Evolutionary conservation across 1,140 invertebrate species (phyloP), one percentile per base, ranked within the genome.

Genomic region (Daktulosphaira vitifoliae): DNA sequence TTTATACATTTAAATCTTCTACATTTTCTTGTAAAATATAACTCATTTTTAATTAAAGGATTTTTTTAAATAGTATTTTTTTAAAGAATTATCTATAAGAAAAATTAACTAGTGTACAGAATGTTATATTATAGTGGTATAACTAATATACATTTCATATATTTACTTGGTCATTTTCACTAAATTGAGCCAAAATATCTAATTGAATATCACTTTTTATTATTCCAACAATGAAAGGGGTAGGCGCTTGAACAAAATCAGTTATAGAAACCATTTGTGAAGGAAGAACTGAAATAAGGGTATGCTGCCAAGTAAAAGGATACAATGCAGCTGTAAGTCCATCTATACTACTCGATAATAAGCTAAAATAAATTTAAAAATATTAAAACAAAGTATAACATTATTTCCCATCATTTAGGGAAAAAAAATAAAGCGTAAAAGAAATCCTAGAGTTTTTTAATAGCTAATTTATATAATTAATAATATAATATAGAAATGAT

Each of bases 251-350:
- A 22, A 85, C 76, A 22, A 90, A 80, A 66, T 88, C 87, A 23
- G 64, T 50, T 20, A 62, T n/a, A 16, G 66, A 62, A 67, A 83
- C 76, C 69, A 89, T 81, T 54, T 80, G 78, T 6, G 79, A 71
- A 0, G 89, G 87, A n/a, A 90, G 75, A 44, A 85, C 79, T 2
- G 87, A 84, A 26, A 90, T 83, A 38, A 89, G 81, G 0, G 86
- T 86, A 71, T 90, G 86, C 54, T 86, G 86, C 88, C 88, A 90
- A 16, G 78, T 77, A 72, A 90, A 88, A 20, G 89, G 88, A 76
- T 88, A 89, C 18, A 92, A 74, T n/a, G 88, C 78, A 37, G 81
- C 81, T 67, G 83, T 81, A 3, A 90, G 72, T 0, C 84, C 87
- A 74, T 88, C 83, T 53, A 90, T 79, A 70, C 85, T 87, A 2